These are phyloP conservation scores for Lepeophtheirus nordmannii DNA, from an alignment of 2,888 invertebrate species.

Conservation along the genomic window DNA sequence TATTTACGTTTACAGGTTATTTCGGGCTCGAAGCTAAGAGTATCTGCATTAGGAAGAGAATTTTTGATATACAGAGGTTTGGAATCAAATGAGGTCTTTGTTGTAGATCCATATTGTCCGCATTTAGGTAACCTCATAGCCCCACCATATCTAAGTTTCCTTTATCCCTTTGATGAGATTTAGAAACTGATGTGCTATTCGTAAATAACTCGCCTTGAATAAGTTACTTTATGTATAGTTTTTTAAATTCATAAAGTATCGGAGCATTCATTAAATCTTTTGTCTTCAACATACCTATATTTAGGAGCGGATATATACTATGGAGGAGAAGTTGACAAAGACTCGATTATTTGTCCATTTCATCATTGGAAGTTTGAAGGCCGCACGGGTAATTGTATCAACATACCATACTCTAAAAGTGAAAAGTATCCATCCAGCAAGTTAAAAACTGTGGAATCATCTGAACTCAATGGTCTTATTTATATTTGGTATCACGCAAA, in stretches of 20 bases:
- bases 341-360: slow-evolving; percentile 73
- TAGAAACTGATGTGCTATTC: no score
- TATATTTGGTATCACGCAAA: slow-evolving; percentile 29
- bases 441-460: slow-evolving; percentile 26
- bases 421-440: slow-evolving; percentile 32
- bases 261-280: no score
- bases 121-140: background rate
- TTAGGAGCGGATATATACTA: slow-evolving; percentile 69
- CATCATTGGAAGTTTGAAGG: slow-evolving; percentile 71
- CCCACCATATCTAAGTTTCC: no score
- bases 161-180: no score
- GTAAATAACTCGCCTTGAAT: no score
- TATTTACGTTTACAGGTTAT: background rate
- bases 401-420: slow-evolving; percentile 54
- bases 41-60: slow-evolving; percentile 14
- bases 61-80: slow-evolving; percentile 41
- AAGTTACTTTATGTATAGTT: slow-evolving; percentile 50
- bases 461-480: slow-evolving; percentile 28
- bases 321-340: slow-evolving; percentile 51
- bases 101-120: slow-evolving; percentile 45
- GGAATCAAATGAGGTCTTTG: slow-evolving; percentile 45
- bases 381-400: slow-evolving; percentile 51
- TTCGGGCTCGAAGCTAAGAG: background rate
- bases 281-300: slow-evolving; percentile 32
- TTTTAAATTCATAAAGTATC: no score